These are phyloP conservation scores for Caenorhabditis angaria DNA, from an alignment of 2,888 invertebrate species.

Conservation along the genomic window DNA sequence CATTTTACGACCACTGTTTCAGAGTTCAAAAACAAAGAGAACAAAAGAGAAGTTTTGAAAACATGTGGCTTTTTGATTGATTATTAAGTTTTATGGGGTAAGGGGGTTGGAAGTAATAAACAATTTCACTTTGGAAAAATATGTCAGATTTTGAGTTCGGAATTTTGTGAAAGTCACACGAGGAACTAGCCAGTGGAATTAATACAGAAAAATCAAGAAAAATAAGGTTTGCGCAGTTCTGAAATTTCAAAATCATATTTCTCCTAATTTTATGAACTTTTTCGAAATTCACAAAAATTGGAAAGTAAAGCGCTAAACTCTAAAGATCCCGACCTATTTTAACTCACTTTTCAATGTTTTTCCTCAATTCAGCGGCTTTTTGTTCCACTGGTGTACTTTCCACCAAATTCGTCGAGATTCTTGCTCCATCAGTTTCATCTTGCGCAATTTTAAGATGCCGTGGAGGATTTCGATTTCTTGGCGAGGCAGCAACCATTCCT, in stretches of 20 bases:
- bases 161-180: too few relatives aligned
- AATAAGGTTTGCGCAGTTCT: too few relatives aligned
- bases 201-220: too few relatives aligned
- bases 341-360: neutral
- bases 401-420: neutral
- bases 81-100: neutral
- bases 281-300: too few relatives aligned
- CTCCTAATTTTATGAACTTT: too few relatives aligned
- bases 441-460: neutral
- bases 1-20: neutral
- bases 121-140: too few relatives aligned
- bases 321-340: constrained; percentile 9
- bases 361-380: constrained; percentile 22
- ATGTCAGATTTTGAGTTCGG: too few relatives aligned
- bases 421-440: neutral
- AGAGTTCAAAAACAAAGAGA: neutral
- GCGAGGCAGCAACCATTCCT: constrained; percentile 22
- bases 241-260: too few relatives aligned
- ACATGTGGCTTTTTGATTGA: constrained; percentile 4
- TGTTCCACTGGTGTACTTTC: constrained; percentile 23
- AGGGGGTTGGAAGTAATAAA: too few relatives aligned
- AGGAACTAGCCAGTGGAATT: too few relatives aligned
- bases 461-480: constrained; percentile 19
- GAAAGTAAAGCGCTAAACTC: too few relatives aligned
- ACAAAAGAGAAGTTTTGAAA: neutral